Base-by-base conservation (phyloP, 2,113 vertebrate species). In the Centropristis striata region DNA sequence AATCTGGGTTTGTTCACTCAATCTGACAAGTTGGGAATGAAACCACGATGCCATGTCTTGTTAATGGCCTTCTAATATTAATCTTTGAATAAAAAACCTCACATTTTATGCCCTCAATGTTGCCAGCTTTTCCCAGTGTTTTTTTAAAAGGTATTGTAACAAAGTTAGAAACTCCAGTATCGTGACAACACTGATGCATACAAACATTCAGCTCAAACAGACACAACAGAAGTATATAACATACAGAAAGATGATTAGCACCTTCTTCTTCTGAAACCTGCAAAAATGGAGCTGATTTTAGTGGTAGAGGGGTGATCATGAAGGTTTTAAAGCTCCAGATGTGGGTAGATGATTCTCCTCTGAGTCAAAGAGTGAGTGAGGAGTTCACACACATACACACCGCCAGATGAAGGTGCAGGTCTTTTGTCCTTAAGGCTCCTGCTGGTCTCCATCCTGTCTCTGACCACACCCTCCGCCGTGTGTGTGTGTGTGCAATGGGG, bases 391-490 rank as follows among this genome's bases (percentile, higher is more conserved):
- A 72, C 71, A 59, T 3, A 67, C 41, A 51, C 60, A 42, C 27
- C 0, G 21, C 57, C 3, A 41, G 69, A 55, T 84, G 84, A 63
- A 49, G 55, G 57, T 11, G 83, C 28, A 28, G 47, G 47, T 47
- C n/a, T 18, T 15, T 27, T 15, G 47, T 71, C 59, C 13, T 2
- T n/a, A 8, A 16, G n/a, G 53, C 53, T 80, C 60, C 51, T 46
- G 80, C 72, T 66, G 73, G 75, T 76, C 75, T 44, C 74, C 42
- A 47, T 88, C 91, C 87, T 84, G 76, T 91, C 76, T 91, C 90
- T 92, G 92, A 91, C 92, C 89, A 90, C 85, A 85, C 83, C 65
- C 80, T 73, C 58, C 50, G 28, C 53, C n/a, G 12, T 50, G 46
- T 46, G 39, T 21, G 71, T 49, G 55, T 46, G 60, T 20, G 70